Conservation (phyloP, 2,113 vertebrate species). For the Aegypius monachus region DNA sequence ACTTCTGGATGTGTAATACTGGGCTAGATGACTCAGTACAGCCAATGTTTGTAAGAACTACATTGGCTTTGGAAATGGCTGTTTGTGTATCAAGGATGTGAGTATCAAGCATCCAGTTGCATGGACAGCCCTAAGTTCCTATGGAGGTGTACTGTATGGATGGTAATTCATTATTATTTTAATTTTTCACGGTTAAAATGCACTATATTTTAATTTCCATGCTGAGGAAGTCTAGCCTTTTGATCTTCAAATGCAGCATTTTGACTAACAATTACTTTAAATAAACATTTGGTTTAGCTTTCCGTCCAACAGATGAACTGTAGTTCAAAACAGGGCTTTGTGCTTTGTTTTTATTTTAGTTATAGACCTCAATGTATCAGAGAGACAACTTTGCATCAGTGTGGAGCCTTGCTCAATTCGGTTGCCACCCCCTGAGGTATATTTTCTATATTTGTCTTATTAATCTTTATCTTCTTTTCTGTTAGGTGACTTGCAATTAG, state of each 20-base stretch:
- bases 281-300: background rate
- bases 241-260: background rate
- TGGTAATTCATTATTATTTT: background rate
- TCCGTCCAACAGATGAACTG: background rate
- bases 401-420: slow-evolving; percentile 76
- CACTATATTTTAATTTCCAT: background rate
- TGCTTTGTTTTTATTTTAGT: slow-evolving; percentile 68
- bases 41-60: background rate
- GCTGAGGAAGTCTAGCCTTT: background rate
- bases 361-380: slow-evolving; percentile 78
- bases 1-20: background rate
- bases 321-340: background rate
- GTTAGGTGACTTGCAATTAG: background rate
- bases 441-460: background rate
- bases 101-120: background rate
- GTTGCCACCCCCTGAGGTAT: slow-evolving; percentile 78
- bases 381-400: slow-evolving; percentile 83
- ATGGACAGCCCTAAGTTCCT: background rate
- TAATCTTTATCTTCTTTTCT: background rate
- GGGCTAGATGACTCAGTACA: background rate
- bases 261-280: background rate
- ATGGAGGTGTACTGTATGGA: background rate
- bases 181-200: background rate
- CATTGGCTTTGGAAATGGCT: background rate
- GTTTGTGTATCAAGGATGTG: background rate